Evolutionary conservation across 2,888 invertebrate species (phyloP).

Genomic region (Drosophila anceps): DNA sequence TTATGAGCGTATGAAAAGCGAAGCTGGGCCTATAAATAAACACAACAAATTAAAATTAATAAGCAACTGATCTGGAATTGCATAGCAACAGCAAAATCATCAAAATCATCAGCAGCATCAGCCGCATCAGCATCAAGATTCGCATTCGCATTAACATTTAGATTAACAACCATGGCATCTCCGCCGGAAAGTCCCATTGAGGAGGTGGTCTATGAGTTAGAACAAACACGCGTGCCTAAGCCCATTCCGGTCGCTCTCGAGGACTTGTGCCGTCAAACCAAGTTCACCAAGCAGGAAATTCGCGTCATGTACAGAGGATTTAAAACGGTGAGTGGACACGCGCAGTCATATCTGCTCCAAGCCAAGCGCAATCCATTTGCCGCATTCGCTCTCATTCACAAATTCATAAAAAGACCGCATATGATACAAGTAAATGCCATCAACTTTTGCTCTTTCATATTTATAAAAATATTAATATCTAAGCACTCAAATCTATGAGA

Average conservation of each 20-base stretch:
- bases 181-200: slow-evolving; percentile 95
- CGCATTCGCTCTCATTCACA: neutral
- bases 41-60: slow-evolving; percentile 29
- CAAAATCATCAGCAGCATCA: neutral
- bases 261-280: slow-evolving; percentile 96
- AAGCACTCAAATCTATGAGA: slow-evolving; percentile 34
- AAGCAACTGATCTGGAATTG: slow-evolving; percentile 16
- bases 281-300: slow-evolving; percentile 97
- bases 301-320: slow-evolving; percentile 99
- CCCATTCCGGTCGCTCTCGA: slow-evolving; percentile 94
- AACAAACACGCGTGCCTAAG: slow-evolving; percentile 91
- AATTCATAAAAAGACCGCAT: neutral
- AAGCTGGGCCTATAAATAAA: slow-evolving; percentile 30
- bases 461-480: slow-evolving; percentile 32
- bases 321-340: slow-evolving; percentile 87
- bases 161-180: slow-evolving; percentile 89
- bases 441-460: slow-evolving; percentile 11
- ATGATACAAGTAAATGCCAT: neutral
- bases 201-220: slow-evolving; percentile 94
- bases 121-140: neutral
- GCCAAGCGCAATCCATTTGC: neutral
- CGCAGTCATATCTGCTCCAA: neutral
- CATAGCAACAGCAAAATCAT: slow-evolving; percentile 20
- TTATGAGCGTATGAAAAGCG: slow-evolving; percentile 38
- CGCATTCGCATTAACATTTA: slow-evolving; percentile 26